Base-by-base conservation (phyloP, 2,888 invertebrate species). In the Drosophila mulleri region DNA sequence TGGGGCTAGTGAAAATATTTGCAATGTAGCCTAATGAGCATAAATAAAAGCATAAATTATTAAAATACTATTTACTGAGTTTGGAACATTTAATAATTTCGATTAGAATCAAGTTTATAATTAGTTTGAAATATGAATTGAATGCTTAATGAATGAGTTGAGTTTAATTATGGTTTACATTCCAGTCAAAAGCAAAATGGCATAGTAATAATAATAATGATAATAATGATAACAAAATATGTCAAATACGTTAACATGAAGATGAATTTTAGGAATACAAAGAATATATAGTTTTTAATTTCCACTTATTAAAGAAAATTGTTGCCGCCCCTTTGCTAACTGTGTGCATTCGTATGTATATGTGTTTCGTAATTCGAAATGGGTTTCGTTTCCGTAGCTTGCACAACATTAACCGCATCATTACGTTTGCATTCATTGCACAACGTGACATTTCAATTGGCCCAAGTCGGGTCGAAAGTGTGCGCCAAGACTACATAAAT, bases 391-490 rank as follows among this genome's bases (percentile, higher is more conserved):
- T 54, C 61, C 52, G 61, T 29, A 60, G 69, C 78, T 67, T 69
- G 67, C 72, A 68, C 54, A 60, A 52, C 72, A 87, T 83, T 83
- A 83, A 75, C 70, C 88, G 80, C 88, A 78, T 83, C 89, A 88
- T 84, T 83, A 86, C 84, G 84, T 81, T 80, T 84, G 66, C 87
- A 86, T 88, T 88, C 87, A 88, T 83, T 83, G 81, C 78, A 61
- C 78, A 78, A 84, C 89, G 87, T 88, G 87, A 84, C 89, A 83
- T 88, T 88, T 84, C 83, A 86, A 84, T 84, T 86, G 89, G 84
- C 78, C 74, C 76, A 60, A 61, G 84, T 65, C 59, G 72, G 84
- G 87, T 73, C 76, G 67, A 81, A 78, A 73, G 80, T 75, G 70
- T 56, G 54, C 72, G 52, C 63, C 67, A 64, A 63, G 86, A 86